Evolutionary conservation across 2,113 vertebrate species (phyloP).

Genomic region (Spea bombifrons): DNA sequence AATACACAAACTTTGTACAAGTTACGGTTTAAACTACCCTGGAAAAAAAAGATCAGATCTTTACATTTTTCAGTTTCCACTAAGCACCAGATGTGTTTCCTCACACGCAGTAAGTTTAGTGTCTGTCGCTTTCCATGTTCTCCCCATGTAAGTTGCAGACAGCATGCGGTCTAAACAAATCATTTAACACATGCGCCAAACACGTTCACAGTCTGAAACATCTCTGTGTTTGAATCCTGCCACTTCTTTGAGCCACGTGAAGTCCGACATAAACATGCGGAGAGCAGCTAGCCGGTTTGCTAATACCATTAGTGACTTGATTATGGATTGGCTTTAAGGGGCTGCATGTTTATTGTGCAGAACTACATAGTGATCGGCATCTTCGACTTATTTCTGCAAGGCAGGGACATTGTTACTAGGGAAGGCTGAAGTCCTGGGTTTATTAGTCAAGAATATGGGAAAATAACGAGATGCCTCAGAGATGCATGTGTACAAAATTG

Average conservation of each 20-base stretch:
- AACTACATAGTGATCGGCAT: no score
- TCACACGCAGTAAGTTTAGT: slow-evolving; percentile 20
- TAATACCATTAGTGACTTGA: background rate
- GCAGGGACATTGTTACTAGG: no score
- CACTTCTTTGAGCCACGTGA: background rate
- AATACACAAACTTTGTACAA: no score
- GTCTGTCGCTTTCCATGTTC: slow-evolving; percentile 16
- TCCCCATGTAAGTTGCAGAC: slow-evolving; percentile 21
- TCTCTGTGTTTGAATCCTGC: slow-evolving; percentile 6
- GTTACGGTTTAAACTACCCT: no score
- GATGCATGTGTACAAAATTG: no score
- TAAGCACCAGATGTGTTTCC: slow-evolving; percentile 24
- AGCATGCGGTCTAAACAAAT: slow-evolving; percentile 6
- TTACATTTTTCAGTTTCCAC: background rate
- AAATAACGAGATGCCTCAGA: no score
- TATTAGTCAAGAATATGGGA: no score
- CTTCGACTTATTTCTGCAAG: no score
- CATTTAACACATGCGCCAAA: background rate
- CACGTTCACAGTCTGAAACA: slow-evolving; percentile 8
- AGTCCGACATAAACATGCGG: background rate
- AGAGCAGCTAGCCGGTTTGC: background rate
- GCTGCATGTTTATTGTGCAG: background rate
- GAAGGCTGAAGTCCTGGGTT: no score
- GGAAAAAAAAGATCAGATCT: background rate
- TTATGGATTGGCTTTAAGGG: background rate